Base-by-base conservation (phyloP, 2,888 invertebrate genomes). In the Penaeus monodon region DNA sequence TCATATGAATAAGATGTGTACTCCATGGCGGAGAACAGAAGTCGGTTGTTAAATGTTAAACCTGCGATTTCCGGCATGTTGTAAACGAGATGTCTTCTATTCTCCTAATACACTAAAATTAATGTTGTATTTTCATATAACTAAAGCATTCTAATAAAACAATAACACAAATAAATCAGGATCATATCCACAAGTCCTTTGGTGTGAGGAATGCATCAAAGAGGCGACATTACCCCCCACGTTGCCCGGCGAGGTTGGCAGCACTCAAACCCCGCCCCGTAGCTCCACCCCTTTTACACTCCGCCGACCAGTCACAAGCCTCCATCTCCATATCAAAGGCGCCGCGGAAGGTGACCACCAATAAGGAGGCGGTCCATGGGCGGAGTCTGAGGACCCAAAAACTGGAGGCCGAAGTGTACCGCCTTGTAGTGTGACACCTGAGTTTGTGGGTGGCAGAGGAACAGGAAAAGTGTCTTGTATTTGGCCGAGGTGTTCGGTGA, bases 371-470 rank as follows among this genome's bases (percentile, higher is more conserved):
- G 77, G 79, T 17, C 33, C 17, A 79, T 63, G 83, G 86, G 86
- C 86, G 86, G 83, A 73, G 83, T 63, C 70, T 44, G 65, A 73
- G 38, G n/a, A 68, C 64, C 86, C 86, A 83, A 87, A 87, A 83
- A 83, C 78, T 82, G 82, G 64, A 66, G 83, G 86, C 64, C n/a
- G 83, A 57, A 87, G 83, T 70, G 78, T 83, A 82, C 65, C 79
- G 78, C 86, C 86, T 87, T 83, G 86, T 83, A 87, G 86, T 87
- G 78, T 83, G 82, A 87, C 86, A 83, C 86, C 86, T 87, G 82
- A 79, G 86, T 87, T 79, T 82, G 86, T 87, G 82, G 82, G 82
- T 87, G 86, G 83, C 73, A 79, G 64, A 78, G 82, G 20, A 44
- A 44, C 80, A 77, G 64, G 33, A 70, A 77, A 78, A 82, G 86